Percentiles rank a stretch among this genome's conserved stretches.
Evolutionary conservation across 2,797 vertebrate species (phyloP).

Genomic region (Neomorphus geoffroyi): DNA sequence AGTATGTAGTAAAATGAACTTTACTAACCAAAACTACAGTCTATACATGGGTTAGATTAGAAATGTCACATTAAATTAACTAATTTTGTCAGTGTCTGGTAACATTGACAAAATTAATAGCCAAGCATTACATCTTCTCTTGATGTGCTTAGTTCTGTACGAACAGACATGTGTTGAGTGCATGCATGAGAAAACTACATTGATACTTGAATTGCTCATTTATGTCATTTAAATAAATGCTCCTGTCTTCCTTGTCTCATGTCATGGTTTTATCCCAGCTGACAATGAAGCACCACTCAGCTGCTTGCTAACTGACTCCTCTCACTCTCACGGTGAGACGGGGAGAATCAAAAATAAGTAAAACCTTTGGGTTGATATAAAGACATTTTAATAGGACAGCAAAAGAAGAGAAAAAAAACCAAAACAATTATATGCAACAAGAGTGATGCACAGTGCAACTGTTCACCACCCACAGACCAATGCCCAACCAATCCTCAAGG

Average conservation of each 20-base stretch:
- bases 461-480: too few species aligned
- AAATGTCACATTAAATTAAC: background rate
- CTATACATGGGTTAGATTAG: background rate
- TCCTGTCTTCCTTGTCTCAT: background rate
- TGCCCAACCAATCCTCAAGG: too few species aligned
- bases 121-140: background rate
- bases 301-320: too few species aligned
- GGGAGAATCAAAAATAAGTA: too few species aligned
- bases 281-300: too few species aligned
- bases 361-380: too few species aligned
- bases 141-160: background rate
- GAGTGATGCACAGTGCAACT: too few species aligned
- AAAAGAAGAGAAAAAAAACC: too few species aligned
- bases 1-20: background rate
- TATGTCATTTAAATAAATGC: background rate
- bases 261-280: too few species aligned
- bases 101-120: background rate
- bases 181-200: background rate
- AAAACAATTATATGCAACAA: too few species aligned
- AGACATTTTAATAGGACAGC: too few species aligned
- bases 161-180: accelerated
- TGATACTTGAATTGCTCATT: background rate
- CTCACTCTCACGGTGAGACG: too few species aligned
- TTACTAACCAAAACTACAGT: background rate
- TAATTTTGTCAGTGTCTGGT: background rate